Percentiles rank a stretch among this genome's conserved stretches.
These are phyloP conservation scores for Chamaea fasciata DNA, from an alignment of 2,113 vertebrate genomes.

Conservation along the genomic window DNA sequence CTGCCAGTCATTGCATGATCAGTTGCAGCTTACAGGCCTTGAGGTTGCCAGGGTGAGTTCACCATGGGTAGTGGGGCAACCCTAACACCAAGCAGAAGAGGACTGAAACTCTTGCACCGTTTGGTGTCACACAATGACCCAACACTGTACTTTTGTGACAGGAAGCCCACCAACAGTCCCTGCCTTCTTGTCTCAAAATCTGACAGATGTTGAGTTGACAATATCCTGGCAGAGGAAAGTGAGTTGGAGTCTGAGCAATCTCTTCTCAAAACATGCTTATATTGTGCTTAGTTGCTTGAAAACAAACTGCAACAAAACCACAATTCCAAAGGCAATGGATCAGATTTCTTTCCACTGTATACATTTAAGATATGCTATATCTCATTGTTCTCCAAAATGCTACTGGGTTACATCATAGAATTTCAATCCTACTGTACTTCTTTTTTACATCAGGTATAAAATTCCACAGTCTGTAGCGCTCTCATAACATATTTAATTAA, in stretches of 20 bases:
- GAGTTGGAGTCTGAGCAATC: neutral
- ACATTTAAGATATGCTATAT: neutral
- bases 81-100: neutral
- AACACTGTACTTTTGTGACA: accelerated
- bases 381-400: neutral
- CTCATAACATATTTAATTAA: neutral
- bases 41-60: neutral
- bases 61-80: neutral
- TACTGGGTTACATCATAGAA: neutral
- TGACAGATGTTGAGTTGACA: neutral
- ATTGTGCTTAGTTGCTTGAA: accelerated
- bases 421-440: neutral
- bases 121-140: neutral
- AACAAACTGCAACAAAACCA: neutral
- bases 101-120: neutral
- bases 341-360: neutral
- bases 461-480: neutral
- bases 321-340: neutral
- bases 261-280: neutral
- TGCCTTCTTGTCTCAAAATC: neutral
- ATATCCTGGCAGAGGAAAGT: neutral
- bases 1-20: neutral
- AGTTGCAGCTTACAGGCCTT: neutral
- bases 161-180: neutral
- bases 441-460: neutral